Evolutionary conservation across 2,797 vertebrate genomes (phyloP), one percentile per base, ranked within the genome.

Genomic region (Danionella dracula): DNA sequence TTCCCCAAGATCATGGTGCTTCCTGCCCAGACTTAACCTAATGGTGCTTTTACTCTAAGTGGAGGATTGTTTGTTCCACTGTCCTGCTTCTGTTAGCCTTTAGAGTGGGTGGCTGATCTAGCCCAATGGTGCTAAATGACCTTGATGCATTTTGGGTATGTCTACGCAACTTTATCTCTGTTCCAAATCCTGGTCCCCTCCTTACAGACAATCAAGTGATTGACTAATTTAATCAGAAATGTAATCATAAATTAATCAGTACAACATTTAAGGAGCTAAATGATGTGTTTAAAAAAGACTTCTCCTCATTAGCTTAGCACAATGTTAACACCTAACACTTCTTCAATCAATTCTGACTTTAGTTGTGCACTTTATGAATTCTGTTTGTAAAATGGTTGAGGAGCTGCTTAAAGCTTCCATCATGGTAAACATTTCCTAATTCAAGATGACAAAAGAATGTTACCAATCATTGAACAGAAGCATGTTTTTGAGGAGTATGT

Each of bases 101-200:
- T 83, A 78, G 35, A 57, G 82, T 75, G 83, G 67, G 16, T 69
- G 68, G 71, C 61, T 67, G 53, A 41, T 44, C 51, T 56, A 42
- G 42, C 37, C 48, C 31, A 12, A 49, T 12, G 64, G 59, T 78
- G 81, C 83, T 85, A 75, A 72, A 75, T 81, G 77, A 79, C 68
- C 70, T 78, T 81, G 85, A 85, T 86, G 86, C 82, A 85, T 80
- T 76, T 68, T 66, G 61, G 17, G 27, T 53, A 55, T 46, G n/a
- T n/a, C n/a, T n/a, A n/a, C n/a, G 41, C 7, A 8, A 31, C 34
- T 40, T 21, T 9, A 60, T 35, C 55, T 81, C 68, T 81, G 74
- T 74, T 80, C 41, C 41, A 46, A 55, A 55, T 46, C 32, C 41
- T 55, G 19, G 41, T 2, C 20, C 45, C 31, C 41, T 19, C 41